These are phyloP conservation scores for Emesis castigata DNA, from an alignment of 2,888 invertebrate species.

Conservation along the genomic window DNA sequence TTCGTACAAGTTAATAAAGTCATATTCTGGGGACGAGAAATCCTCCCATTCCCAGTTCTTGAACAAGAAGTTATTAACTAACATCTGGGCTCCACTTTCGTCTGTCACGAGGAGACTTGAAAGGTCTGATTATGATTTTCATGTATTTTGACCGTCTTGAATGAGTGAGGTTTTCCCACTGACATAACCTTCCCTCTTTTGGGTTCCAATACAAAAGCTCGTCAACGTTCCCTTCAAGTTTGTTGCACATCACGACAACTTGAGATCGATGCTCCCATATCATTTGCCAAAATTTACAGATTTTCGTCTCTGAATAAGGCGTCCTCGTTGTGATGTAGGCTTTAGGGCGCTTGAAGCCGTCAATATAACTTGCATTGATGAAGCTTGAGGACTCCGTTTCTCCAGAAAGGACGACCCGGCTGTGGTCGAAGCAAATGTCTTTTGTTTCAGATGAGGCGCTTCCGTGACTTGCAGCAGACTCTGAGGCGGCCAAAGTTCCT, in stretches of 20 bases:
- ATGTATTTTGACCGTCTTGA: background rate
- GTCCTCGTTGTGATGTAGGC: background rate
- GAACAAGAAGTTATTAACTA: background rate
- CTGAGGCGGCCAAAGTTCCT: too few species aligned
- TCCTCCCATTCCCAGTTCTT: background rate
- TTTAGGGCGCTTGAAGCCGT: background rate
- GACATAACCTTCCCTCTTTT: background rate
- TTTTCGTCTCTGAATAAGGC: conserved; percentile 1
- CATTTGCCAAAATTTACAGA: conserved; percentile 22
- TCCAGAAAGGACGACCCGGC: conserved; percentile 18
- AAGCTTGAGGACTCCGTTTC: background rate
- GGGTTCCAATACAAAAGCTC: background rate
- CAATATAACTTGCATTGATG: conserved; percentile 16
- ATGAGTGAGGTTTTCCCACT: background rate
- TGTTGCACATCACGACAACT: conserved; percentile 13
- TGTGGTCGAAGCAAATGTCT: conserved; percentile 9
- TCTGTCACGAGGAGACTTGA: background rate
- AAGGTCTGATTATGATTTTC: background rate
- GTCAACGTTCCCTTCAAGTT: background rate
- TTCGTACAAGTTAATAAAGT: background rate
- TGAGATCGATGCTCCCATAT: conserved; percentile 26
- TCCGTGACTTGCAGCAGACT: too few species aligned
- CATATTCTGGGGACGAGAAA: background rate
- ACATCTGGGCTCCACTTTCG: background rate
- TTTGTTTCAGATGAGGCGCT: too few species aligned